Evolutionary conservation across 1,140 invertebrate genomes (phyloP).

Genomic region (Aphaenogaster floridana): DNA sequence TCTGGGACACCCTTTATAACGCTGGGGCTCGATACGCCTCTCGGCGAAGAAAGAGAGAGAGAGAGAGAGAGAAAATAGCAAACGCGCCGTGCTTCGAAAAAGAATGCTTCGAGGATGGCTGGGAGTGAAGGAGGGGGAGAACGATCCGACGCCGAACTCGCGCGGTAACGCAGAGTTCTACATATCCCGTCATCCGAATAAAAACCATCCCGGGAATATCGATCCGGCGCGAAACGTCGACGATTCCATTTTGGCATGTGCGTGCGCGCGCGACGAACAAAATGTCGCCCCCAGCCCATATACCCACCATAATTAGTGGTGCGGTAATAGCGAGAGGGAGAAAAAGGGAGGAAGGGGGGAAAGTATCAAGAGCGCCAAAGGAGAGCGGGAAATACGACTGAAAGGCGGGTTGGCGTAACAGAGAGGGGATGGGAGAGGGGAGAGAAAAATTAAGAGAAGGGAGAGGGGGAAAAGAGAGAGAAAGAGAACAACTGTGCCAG

Average conservation of each 20-base stretch:
- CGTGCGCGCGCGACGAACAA: constrained; percentile 80
- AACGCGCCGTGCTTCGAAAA: neutral
- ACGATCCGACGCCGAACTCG: constrained; percentile 20
- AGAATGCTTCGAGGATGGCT: neutral
- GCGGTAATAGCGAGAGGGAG: constrained; percentile 49
- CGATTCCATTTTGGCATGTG: constrained; percentile 81
- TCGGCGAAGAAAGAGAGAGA: neutral
- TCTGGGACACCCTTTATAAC: neutral
- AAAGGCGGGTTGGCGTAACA: constrained; percentile 64
- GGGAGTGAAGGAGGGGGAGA: constrained; percentile 14
- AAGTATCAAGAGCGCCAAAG: constrained; percentile 32
- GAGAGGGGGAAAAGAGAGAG: constrained; percentile 75
- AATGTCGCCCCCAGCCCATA: constrained; percentile 83
- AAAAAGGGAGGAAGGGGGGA: constrained; percentile 56
- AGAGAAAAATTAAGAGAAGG: constrained; percentile 65
- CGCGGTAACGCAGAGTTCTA: constrained; percentile 67
- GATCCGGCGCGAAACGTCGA: constrained; percentile 66
- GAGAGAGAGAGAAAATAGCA: neutral
- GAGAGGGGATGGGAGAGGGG: constrained; percentile 58
- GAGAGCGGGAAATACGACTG: constrained; percentile 75
- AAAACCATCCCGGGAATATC: constrained; percentile 66
- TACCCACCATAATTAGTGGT: constrained; percentile 85
- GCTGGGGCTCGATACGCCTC: constrained; percentile 6
- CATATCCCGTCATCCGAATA: constrained; percentile 5
- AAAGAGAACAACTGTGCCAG: constrained; percentile 74